Evolutionary conservation across 2,797 vertebrate genomes (phyloP), one percentile per base, ranked within the genome.

Genomic region (Buphagus erythrorhynchus): DNA sequence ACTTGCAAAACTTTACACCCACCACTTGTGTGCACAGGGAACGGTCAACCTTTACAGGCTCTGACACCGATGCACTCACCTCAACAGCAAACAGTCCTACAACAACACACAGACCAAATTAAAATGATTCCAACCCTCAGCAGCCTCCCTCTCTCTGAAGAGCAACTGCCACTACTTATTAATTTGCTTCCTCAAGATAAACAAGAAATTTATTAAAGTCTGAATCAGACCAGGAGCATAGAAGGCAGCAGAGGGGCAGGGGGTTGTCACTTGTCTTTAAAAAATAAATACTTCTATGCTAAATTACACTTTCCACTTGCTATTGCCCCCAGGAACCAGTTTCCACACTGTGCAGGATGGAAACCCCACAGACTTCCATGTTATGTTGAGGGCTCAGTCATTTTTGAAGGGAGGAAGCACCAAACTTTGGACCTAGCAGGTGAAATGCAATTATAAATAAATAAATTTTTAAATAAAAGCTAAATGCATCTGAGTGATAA

Each of bases 181-280:
- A 73, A 95, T 94, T 76, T 82, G 20, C 48, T 92, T 94, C 71
- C 40, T 92, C 46, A 54, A 92, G 71, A 85, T 62, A 85, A 92
- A 91, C 59, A 91, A 79, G 52, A 71, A 59, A 93, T 75, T 48
- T 71, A 59, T 67, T 79, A 77, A 74, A 95, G 61, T 63, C 63
- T 76, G 91, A 87, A 95, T 81, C 25, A 72, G 75, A 69, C 2
- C 4, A 22, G 48, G 21, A 79, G n/a, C 0, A 0, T 16, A 31
- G 2, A 2, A 88, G 59, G 63, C 77, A 94, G 78, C 31, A 67
- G n/a, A 87, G 42, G 74, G 52, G 49, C 42, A 62, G 59, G 43
- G 69, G 31, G 43, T n/a, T 93, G 77, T 43, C 62, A 69, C 55
- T 92, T 72, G 28, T 66, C 86, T 92, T 92, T 42, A 57, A 76